Evolutionary conservation across 2,797 vertebrate genomes (phyloP).

Genomic region (Enteromius argenteus): DNA sequence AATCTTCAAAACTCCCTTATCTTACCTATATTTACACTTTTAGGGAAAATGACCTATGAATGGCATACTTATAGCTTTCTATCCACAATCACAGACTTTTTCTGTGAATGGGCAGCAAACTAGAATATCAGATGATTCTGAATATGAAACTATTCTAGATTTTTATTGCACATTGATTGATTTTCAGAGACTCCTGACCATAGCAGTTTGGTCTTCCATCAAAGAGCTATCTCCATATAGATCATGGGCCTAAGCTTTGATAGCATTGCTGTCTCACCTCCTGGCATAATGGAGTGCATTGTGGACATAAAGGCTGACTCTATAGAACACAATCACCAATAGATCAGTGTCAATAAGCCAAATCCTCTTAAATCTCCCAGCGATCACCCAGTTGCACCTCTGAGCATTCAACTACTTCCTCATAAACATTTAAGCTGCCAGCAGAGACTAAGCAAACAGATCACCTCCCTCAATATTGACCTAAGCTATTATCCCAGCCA

Average conservation of each 20-base stretch:
- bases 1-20: background rate
- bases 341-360: slow-evolving; percentile 60
- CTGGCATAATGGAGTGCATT: slow-evolving; percentile 43
- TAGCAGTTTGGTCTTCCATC: slow-evolving; percentile 1
- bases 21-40: background rate
- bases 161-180: background rate
- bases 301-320: slow-evolving; percentile 33
- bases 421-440: slow-evolving; percentile 62
- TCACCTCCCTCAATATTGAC: slow-evolving; percentile 50
- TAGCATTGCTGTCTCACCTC: slow-evolving; percentile 12
- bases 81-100: background rate
- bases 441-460: slow-evolving; percentile 55
- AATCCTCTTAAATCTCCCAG: slow-evolving; percentile 60
- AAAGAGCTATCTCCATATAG: slow-evolving; percentile 3
- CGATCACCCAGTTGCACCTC: slow-evolving; percentile 37
- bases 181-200: background rate
- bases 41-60: background rate
- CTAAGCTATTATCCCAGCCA: slow-evolving; percentile 53
- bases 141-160: background rate
- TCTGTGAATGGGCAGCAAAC: background rate
- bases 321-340: slow-evolving; percentile 50
- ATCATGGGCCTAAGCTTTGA: slow-evolving; percentile 11
- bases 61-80: background rate
- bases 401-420: slow-evolving; percentile 52
- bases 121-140: background rate